Evolutionary conservation across 2,113 vertebrate species (phyloP).

Genomic region (Tachuris rubrigastra): DNA sequence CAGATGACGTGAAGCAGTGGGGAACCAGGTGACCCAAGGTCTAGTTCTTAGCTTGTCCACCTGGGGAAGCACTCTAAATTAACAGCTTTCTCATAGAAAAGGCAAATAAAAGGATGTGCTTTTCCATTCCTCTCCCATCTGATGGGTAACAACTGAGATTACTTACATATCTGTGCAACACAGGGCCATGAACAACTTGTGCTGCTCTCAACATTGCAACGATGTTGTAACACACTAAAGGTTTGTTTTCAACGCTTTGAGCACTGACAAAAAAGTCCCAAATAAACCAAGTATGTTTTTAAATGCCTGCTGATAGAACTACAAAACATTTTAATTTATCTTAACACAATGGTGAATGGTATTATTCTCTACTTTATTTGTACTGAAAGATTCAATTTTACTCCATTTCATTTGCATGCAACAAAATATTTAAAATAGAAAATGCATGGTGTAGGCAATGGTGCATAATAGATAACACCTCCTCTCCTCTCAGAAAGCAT

Average conservation of each 20-base stretch:
- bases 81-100: not conserved
- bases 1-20: accelerated
- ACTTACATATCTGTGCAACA: not conserved
- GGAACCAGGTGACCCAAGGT: not conserved
- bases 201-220: not conserved
- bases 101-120: not conserved
- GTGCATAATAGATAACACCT: not conserved
- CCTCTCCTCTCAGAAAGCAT: not conserved
- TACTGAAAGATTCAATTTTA: not conserved
- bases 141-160: not conserved
- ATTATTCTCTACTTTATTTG: not conserved
- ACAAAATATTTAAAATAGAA: not conserved
- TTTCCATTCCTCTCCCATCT: not conserved
- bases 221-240: not conserved
- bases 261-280: not conserved
- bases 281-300: not conserved
- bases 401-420: not conserved
- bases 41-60: not conserved
- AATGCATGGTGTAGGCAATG: not conserved
- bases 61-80: not conserved
- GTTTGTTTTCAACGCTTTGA: not conserved
- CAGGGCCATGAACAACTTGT: not conserved
- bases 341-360: not conserved
- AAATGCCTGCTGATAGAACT: not conserved
- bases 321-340: not conserved